These are phyloP conservation scores for Emydocephalus ijimae DNA, from an alignment of 2,113 vertebrate species.

Conservation along the genomic window DNA sequence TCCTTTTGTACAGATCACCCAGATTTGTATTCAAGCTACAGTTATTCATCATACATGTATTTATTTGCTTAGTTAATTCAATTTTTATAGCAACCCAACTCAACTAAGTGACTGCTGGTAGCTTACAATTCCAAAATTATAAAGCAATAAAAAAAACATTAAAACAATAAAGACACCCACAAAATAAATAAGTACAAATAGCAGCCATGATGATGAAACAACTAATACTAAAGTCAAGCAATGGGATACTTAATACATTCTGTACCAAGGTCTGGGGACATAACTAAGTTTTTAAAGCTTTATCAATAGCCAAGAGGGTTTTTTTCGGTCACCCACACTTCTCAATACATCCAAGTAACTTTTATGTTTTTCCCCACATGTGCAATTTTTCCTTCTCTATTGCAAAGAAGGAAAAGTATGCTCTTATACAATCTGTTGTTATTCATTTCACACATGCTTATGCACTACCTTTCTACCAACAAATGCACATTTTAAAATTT, in stretches of 20 bases:
- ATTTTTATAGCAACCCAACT: no score
- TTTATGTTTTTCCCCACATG: background rate
- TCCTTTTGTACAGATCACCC: background rate
- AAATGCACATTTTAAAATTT: background rate
- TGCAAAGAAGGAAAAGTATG: background rate
- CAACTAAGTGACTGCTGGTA: no score
- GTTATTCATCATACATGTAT: background rate
- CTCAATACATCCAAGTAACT: background rate
- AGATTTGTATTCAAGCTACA: background rate
- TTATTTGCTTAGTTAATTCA: no score
- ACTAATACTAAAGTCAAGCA: background rate
- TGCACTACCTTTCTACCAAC: background rate
- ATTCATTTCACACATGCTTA: background rate
- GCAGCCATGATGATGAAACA: background rate
- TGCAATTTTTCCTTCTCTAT: background rate
- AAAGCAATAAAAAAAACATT: no score
- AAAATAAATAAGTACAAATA: background rate
- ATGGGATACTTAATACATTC: background rate
- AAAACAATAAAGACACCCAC: background rate
- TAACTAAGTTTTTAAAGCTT: background rate
- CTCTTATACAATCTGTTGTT: background rate
- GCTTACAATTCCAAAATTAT: no score
- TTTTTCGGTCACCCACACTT: background rate
- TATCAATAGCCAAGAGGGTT: background rate
- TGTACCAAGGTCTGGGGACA: background rate